Conservation (phyloP, 2,113 vertebrate genomes). For the Etia nguti region DNA sequence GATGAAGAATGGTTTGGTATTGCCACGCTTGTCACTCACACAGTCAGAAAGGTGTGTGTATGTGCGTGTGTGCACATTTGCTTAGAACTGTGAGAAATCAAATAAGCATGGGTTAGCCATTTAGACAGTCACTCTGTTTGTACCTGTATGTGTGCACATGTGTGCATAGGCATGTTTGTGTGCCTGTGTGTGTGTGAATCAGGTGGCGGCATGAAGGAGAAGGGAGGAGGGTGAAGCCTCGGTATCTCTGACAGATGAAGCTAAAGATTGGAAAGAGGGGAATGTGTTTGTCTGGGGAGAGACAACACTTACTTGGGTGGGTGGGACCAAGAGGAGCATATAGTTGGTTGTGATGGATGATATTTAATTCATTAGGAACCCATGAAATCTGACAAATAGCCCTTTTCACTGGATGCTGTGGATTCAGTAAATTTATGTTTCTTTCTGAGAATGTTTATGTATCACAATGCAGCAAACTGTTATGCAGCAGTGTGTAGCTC, state of each 20-base stretch:
- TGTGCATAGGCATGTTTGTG: not conserved
- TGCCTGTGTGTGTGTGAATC: not conserved
- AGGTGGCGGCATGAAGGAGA: slow-evolving; percentile 16
- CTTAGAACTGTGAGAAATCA: slow-evolving; percentile 47
- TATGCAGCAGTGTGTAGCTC: not conserved
- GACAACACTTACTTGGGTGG: slow-evolving; percentile 32
- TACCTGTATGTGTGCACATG: not conserved
- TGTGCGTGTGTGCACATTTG: not conserved
- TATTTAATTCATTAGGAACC: slow-evolving; percentile 63
- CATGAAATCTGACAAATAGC: slow-evolving; percentile 29
- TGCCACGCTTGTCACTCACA: slow-evolving; percentile 64
- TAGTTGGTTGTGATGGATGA: slow-evolving; percentile 61
- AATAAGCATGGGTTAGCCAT: slow-evolving; percentile 44
- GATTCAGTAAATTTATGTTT: not conserved
- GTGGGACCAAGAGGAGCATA: slow-evolving; percentile 46
- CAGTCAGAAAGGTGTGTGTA: slow-evolving; percentile 41
- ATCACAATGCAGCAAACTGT: not conserved
- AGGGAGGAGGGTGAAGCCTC: slow-evolving; percentile 19
- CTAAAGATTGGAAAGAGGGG: slow-evolving; percentile 47
- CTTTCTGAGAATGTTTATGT: not conserved
- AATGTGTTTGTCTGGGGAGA: slow-evolving; percentile 38
- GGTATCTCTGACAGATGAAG: slow-evolving; percentile 56
- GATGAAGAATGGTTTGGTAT: slow-evolving; percentile 55
- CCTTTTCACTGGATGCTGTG: not conserved
- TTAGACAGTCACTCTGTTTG: slow-evolving; percentile 18